phyloP scores from a whole-genome alignment of 2,797 vertebrate species.

The Parambassis ranga region DNA sequence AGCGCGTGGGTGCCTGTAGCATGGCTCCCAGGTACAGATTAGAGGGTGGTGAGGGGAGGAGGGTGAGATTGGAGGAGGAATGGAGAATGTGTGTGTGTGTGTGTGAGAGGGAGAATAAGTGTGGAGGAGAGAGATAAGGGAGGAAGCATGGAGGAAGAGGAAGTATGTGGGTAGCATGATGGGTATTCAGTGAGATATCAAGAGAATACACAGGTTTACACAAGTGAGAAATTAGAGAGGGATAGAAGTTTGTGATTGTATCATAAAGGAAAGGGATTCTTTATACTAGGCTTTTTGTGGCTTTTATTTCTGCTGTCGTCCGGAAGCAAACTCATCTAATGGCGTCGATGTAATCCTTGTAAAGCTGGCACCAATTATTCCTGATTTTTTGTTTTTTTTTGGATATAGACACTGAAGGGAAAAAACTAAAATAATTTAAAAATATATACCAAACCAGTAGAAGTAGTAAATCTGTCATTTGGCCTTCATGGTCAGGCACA shows the following conservation, averaged over 20 bases:
- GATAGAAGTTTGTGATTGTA: neutral
- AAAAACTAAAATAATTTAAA: too few relatives aligned
- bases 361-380: too few relatives aligned
- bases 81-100: conserved; percentile 55
- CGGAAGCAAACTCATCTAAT: too few relatives aligned
- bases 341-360: too few relatives aligned
- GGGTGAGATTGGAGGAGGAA: conserved; percentile 40
- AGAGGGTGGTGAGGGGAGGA: conserved; percentile 32
- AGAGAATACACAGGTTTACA: neutral
- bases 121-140: conserved; percentile 61
- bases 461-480: conserved; percentile 15
- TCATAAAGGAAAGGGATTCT: neutral
- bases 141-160: conserved; percentile 26
- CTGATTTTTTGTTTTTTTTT: too few relatives aligned
- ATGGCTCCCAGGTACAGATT: conserved; percentile 69
- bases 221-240: neutral
- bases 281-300: too few relatives aligned
- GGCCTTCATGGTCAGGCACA: neutral
- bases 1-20: conserved; percentile 68
- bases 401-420: too few relatives aligned
- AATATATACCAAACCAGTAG: too few relatives aligned
- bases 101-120: conserved; percentile 49
- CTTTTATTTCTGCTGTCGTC: too few relatives aligned
- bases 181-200: neutral
- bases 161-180: conserved; percentile 47